Conservation (phyloP, 2,888 invertebrate species). For the Priocnemis perturbator region DNA sequence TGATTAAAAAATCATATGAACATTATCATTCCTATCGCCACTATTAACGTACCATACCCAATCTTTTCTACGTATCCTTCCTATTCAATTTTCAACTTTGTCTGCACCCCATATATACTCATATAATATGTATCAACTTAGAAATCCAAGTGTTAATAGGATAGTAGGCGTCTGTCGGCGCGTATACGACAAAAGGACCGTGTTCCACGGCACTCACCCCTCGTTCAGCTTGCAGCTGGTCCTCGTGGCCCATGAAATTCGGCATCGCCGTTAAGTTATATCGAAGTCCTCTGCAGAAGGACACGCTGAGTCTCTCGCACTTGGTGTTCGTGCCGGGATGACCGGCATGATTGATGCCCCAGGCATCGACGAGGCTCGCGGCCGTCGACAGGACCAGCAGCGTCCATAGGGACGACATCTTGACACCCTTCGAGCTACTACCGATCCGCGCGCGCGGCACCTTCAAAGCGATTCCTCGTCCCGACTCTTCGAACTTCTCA, state of each 20-base stretch:
- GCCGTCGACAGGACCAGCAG: constrained; percentile 46
- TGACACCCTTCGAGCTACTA: constrained; percentile 18
- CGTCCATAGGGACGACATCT: constrained; percentile 64
- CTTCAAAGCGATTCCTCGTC: neutral
- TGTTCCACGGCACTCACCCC: constrained; percentile 78
- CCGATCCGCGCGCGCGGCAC: neutral
- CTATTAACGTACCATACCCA: too few species aligned
- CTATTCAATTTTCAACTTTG: too few species aligned
- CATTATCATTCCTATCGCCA: too few species aligned
- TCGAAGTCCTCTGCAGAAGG: constrained; percentile 87
- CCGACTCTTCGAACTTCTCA: neutral
- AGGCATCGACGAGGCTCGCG: constrained; percentile 39
- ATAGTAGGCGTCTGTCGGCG: too few species aligned
- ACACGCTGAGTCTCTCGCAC: constrained; percentile 88
- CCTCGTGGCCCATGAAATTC: constrained; percentile 88
- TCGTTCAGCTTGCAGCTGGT: constrained; percentile 88
- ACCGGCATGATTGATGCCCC: constrained; percentile 75
- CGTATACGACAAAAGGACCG: too few species aligned
- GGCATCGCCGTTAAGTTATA: constrained; percentile 93
- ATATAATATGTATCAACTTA: too few species aligned
- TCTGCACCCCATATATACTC: too few species aligned
- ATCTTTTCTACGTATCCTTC: too few species aligned
- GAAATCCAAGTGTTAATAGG: too few species aligned
- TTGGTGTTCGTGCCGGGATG: constrained; percentile 75
- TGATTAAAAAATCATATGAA: too few species aligned